A percentile compares a stretch with the other conserved stretches of the same genome.
These are phyloP conservation scores for Boloria selene DNA, from an alignment of 2,888 invertebrate genomes.

Conservation along the genomic window DNA sequence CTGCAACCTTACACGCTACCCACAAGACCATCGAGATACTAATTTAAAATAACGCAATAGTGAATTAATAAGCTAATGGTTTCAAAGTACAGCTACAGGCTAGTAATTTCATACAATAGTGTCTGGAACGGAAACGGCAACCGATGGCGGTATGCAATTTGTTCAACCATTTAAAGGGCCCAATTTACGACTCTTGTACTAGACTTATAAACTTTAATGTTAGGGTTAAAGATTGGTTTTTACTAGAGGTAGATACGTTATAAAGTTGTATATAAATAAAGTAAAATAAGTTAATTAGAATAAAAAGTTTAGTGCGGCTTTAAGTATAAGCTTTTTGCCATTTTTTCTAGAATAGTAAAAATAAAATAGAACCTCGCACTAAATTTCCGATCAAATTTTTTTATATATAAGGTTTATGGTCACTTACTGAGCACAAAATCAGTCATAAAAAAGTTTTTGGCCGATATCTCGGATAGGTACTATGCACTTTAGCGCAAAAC, in stretches of 20 bases:
- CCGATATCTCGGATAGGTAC: no score
- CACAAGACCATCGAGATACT: no score
- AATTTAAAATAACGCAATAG: not conserved
- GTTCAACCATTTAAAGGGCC: conserved; percentile 19
- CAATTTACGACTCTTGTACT: conserved; percentile 21
- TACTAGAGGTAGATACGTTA: not conserved
- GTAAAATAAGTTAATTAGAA: no score
- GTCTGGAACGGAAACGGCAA: conserved; percentile 30
- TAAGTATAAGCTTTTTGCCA: not conserved
- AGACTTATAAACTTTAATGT: conserved; percentile 11
- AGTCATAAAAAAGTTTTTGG: no score
- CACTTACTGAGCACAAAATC: no score
- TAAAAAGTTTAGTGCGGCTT: not conserved
- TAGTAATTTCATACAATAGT: conserved; percentile 27
- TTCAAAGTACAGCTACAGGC: conserved; percentile 9
- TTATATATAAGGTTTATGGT: no score
- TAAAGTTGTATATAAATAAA: no score
- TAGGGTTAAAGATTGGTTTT: conserved; percentile 6
- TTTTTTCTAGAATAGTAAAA: not conserved
- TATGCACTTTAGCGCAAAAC: no score
- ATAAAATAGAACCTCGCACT: no score
- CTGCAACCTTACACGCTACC: no score
- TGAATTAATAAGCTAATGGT: not conserved
- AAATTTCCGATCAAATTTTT: no score
- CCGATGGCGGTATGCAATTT: conserved; percentile 28